phyloP scores from a whole-genome alignment of 2,888 invertebrate genomes.

The Oligia latruncula region DNA sequence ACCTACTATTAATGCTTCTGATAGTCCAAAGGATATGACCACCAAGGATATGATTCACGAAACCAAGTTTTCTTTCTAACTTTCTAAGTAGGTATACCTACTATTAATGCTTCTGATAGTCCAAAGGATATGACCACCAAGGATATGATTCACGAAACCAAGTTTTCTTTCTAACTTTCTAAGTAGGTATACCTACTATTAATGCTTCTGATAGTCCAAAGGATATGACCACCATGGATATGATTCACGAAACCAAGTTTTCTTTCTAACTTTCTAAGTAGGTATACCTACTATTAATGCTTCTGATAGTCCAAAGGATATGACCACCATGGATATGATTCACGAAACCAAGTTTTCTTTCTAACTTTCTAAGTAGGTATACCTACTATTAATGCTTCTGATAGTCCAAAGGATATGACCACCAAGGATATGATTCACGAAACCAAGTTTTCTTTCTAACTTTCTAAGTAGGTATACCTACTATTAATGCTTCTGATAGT shows the following conservation, averaged over 20 bases:
- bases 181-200: background rate
- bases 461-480: background rate
- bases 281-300: background rate
- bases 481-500: background rate
- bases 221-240: background rate
- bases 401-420: background rate
- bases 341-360: slow-evolving; percentile 10
- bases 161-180: background rate
- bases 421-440: slow-evolving; percentile 16
- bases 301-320: background rate
- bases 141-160: slow-evolving; percentile 22
- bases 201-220: background rate
- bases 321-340: slow-evolving; percentile 8
- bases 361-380: background rate
- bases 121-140: background rate
- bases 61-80: background rate
- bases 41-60: slow-evolving; percentile 16
- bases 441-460: background rate
- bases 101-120: background rate
- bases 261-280: background rate
- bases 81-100: background rate
- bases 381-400: background rate
- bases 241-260: slow-evolving; percentile 19
- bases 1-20: background rate
- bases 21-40: background rate